These are phyloP conservation scores for Adineta ricciae DNA, from an alignment of 2,888 invertebrate species.

Conservation along the genomic window DNA sequence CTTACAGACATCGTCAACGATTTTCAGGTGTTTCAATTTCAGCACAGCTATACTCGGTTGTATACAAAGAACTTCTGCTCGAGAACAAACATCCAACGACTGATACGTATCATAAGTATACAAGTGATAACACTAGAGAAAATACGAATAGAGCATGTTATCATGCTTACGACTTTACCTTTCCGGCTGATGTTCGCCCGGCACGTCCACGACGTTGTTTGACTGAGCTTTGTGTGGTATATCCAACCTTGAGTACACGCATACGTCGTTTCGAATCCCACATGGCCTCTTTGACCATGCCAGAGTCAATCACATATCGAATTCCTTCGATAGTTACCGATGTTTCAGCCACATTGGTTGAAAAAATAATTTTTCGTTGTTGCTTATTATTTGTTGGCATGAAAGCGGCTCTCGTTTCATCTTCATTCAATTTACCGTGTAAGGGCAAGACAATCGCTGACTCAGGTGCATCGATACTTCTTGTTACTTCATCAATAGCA, in stretches of 20 bases:
- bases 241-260: constrained; percentile 39
- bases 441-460: constrained; percentile 45
- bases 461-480: constrained; percentile 24
- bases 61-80: constrained; percentile 46
- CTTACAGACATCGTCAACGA: background rate
- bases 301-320: constrained; percentile 49
- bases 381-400: constrained; percentile 35
- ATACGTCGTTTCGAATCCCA: constrained; percentile 44
- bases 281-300: constrained; percentile 45
- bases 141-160: background rate
- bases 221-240: constrained; percentile 45
- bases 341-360: constrained; percentile 51
- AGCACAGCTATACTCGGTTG: constrained; percentile 43
- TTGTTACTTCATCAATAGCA: constrained; percentile 38
- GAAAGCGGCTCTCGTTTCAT: constrained; percentile 45
- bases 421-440: constrained; percentile 42
- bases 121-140: constrained; percentile 42
- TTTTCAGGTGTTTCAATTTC: constrained; percentile 38
- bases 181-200: constrained; percentile 46
- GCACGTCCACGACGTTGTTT: constrained; percentile 50
- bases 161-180: background rate
- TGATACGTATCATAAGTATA: constrained; percentile 43
- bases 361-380: constrained; percentile 47
- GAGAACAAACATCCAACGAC: constrained; percentile 39
- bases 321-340: constrained; percentile 50